Evolutionary conservation across 2,113 vertebrate species (phyloP).

Genomic region (Peucedramus taeniatus): DNA sequence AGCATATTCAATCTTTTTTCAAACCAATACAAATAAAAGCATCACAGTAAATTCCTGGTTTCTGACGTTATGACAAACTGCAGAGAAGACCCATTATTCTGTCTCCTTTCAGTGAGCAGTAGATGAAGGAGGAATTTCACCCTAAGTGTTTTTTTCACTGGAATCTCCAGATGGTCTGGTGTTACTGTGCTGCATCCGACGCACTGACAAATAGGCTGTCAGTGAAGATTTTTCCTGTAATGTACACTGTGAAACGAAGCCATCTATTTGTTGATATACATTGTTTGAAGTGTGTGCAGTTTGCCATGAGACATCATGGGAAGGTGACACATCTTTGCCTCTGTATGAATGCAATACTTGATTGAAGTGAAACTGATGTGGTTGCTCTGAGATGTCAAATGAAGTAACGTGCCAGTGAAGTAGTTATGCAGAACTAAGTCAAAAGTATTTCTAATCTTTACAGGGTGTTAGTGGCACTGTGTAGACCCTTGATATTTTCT

Average conservation of each 20-base stretch:
- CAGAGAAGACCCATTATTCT: constrained; percentile 14
- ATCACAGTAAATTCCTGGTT: background rate
- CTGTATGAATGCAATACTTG: background rate
- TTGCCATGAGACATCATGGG: constrained; percentile 6
- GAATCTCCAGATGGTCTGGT: constrained; percentile 55
- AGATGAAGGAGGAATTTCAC: constrained; percentile 35
- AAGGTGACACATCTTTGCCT: background rate
- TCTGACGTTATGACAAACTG: background rate
- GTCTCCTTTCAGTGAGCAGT: constrained; percentile 2
- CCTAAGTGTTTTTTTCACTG: constrained; percentile 1
- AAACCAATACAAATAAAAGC: constrained; percentile 1
- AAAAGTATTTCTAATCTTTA: background rate
- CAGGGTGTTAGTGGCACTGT: background rate
- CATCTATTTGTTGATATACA: constrained; percentile 54
- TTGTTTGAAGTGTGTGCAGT: constrained; percentile 33
- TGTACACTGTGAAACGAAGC: constrained; percentile 53
- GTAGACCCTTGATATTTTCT: background rate
- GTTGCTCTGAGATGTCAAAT: background rate
- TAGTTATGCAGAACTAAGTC: background rate
- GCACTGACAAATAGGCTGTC: constrained; percentile 57
- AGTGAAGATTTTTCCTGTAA: constrained; percentile 43
- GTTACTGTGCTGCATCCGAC: constrained; percentile 29
- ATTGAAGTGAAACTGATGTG: background rate
- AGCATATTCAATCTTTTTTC: background rate
- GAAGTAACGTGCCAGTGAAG: background rate